Base-by-base conservation (phyloP, 2,797 vertebrate genomes). In the Darevskia nairensis region DNA sequence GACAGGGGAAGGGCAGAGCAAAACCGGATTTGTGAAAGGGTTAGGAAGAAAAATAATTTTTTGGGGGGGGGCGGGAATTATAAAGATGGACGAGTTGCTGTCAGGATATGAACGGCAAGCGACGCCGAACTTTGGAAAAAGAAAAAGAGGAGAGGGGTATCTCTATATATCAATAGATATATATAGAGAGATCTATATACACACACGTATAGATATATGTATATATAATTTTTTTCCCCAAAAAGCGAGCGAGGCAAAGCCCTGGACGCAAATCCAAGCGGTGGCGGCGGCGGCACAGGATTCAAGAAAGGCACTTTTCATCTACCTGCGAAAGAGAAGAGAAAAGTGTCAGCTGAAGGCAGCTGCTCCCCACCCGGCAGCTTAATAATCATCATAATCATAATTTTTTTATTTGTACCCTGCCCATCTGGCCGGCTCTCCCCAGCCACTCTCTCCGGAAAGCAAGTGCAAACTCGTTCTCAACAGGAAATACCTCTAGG, bases 241-340 rank as follows among this genome's bases (percentile, higher is more conserved):
- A 74, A 80, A 88, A 89, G 81, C 83, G 89, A 92, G 89, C 94
- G 92, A 94, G 94, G 95, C 94, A 95, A 94, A 96, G 95, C 94
- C 96, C 95, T 95, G 96, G 94, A 95, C 93, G 94, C 94, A 95
- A 95, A 96, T 97, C 96, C 96, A 96, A 97, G 96, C 95, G 95
- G 96, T 95, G 95, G n/a, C n/a, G n/a, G n/a, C n/a, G n/a, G 96
- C 95, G 95, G 95, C 94, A 95, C 95, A 93, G 95, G 95, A 96
- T 97, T 97, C 97, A 96, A 95, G 94, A 96, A 97, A 97, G 96
- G 96, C 97, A 97, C 97, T 97, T 97, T 96, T 96, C 97, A 97
- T 96, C 96, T 96, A 97, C 96, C 97, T 97, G 96, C 91, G 94
- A 96, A 94, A 93, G 95, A 95, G 96, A 96, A 95, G 96, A 94